Percentiles rank a stretch among this genome's conserved stretches.
phyloP scores from a whole-genome alignment of 2,888 invertebrate species.

The Brachylomia viminalis region DNA sequence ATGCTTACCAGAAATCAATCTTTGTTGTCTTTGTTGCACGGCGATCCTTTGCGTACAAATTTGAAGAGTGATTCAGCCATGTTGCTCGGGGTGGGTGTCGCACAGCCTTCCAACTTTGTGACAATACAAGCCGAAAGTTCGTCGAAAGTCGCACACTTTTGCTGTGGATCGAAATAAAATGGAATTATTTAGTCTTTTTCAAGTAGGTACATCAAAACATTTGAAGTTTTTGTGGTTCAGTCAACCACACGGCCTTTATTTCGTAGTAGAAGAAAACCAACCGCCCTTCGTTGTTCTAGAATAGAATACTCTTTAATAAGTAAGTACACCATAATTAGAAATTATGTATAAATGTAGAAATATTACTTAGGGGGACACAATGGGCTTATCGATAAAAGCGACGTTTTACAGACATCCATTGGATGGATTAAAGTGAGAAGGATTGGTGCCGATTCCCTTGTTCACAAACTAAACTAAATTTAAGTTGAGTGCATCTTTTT shows the following conservation, averaged over 20 bases:
- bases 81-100: conserved; percentile 94
- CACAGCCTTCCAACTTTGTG: conserved; percentile 91
- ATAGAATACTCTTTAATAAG: no score
- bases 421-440: no score
- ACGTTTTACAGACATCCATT: no score
- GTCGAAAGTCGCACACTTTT: conserved; percentile 89
- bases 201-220: background rate
- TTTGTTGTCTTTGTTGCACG: conserved; percentile 83
- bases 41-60: conserved; percentile 92
- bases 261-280: background rate
- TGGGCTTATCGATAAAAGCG: no score
- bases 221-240: background rate
- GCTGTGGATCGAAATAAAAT: conserved; percentile 69
- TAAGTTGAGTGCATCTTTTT: no score
- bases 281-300: background rate
- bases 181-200: background rate
- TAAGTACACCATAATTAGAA: no score
- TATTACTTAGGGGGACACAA: no score
- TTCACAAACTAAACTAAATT: no score
- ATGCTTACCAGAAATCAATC: conserved; percentile 58
- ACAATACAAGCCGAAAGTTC: conserved; percentile 91
- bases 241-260: background rate
- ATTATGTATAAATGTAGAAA: no score
- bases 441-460: no score
- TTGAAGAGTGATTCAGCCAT: conserved; percentile 94